A percentile compares a stretch with the other conserved stretches of the same genome.
Evolutionary conservation across 2,888 invertebrate genomes (phyloP).

Genomic region (Leucoptera coffeella): DNA sequence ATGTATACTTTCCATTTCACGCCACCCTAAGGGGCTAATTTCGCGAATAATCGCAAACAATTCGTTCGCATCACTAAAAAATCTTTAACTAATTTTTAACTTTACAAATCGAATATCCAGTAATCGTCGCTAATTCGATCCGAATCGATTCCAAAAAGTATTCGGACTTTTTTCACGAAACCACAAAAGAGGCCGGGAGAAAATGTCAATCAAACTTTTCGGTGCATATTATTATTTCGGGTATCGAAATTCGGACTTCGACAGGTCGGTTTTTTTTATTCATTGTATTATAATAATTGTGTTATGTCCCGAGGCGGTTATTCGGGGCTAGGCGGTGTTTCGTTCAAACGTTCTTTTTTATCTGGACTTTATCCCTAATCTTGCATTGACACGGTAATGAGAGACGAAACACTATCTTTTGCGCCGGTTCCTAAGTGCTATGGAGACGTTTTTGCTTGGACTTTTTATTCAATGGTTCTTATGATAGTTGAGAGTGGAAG

Average conservation of each 20-base stretch:
- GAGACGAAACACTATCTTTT: slow-evolving; percentile 18
- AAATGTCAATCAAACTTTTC: slow-evolving; percentile 39
- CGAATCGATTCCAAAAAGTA: slow-evolving; percentile 10
- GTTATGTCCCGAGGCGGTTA: slow-evolving; percentile 33
- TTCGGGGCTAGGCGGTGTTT: slow-evolving; percentile 22
- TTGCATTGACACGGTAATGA: slow-evolving; percentile 51
- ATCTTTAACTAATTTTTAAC: too few relatives aligned
- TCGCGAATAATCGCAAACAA: too few relatives aligned
- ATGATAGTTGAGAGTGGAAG: too few relatives aligned
- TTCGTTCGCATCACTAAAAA: too few relatives aligned
- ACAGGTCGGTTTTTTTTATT: slow-evolving; percentile 14
- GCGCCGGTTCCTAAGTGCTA: too few relatives aligned
- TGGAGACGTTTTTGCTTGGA: too few relatives aligned
- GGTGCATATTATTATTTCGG: slow-evolving; percentile 35
- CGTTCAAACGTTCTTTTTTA: slow-evolving; percentile 22
- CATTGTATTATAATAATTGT: slow-evolving; percentile 20
- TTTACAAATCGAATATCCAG: too few relatives aligned
- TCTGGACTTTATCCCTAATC: slow-evolving; percentile 50
- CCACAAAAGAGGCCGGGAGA: slow-evolving; percentile 13
- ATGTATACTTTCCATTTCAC: too few relatives aligned
- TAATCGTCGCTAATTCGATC: slow-evolving; percentile 44
- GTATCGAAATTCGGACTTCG: slow-evolving; percentile 20
- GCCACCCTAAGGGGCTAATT: too few relatives aligned
- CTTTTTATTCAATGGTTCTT: too few relatives aligned
- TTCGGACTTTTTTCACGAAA: slow-evolving; percentile 8